These are phyloP conservation scores for Pseudomyrmex sp. DNA, from an alignment of 1,140 invertebrate genomes.

Conservation along the genomic window DNA sequence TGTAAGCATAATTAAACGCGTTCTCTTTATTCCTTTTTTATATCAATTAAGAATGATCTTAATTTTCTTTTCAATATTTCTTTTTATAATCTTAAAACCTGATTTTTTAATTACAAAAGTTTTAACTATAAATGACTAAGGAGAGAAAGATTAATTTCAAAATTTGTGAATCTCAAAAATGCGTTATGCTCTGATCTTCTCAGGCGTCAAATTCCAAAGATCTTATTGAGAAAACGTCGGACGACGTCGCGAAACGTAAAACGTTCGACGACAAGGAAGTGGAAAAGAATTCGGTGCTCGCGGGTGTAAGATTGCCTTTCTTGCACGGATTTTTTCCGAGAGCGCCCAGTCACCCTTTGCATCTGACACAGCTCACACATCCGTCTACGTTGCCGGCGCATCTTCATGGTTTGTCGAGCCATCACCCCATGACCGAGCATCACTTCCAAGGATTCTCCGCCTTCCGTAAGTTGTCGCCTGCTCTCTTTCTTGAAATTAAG, in stretches of 20 bases:
- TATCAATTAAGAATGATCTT: no score
- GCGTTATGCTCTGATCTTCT: neutral
- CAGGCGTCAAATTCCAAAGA: conserved; percentile 37
- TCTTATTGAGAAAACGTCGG: conserved; percentile 24
- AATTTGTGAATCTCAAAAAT: neutral
- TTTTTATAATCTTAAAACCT: no score
- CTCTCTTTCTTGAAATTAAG: neutral
- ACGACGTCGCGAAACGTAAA: conserved; percentile 9
- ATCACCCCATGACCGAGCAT: conserved; percentile 72
- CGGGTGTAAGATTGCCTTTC: conserved; percentile 66
- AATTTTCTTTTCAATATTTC: neutral
- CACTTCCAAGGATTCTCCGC: conserved; percentile 80
- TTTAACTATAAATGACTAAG: no score
- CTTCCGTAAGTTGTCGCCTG: conserved; percentile 77
- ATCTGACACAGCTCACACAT: conserved; percentile 72
- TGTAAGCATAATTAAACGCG: neutral
- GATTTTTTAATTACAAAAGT: no score
- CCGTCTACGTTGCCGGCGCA: conserved; percentile 68
- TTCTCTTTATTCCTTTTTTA: neutral
- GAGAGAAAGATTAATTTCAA: no score
- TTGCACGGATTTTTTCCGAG: conserved; percentile 72
- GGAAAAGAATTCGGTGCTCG: conserved; percentile 46
- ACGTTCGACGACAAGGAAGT: conserved; percentile 32
- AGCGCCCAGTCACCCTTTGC: conserved; percentile 64
- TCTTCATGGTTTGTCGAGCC: conserved; percentile 67